phyloP scores from a whole-genome alignment of 35 echinoderm and acorn worm genomes.

The Lytechinus variegatus region DNA sequence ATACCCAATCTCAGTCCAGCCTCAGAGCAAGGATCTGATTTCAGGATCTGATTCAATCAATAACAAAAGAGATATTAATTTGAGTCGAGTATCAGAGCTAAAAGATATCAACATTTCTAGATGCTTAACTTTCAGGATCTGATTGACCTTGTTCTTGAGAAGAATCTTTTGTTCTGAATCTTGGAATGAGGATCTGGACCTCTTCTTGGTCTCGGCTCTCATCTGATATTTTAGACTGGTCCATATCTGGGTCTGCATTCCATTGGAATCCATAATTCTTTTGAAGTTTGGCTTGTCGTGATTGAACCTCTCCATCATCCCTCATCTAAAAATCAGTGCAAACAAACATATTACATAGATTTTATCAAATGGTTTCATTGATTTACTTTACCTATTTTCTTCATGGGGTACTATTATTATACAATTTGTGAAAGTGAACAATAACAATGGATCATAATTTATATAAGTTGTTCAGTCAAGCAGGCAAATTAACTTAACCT shows the following conservation, averaged over 20 bases:
- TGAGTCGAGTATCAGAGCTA: neutral
- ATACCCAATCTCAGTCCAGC: no score
- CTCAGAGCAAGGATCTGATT: no score
- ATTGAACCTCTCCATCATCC: neutral
- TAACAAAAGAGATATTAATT: neutral
- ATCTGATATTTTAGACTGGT: constrained; percentile 6
- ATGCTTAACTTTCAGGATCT: constrained; percentile 1
- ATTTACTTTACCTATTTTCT: no score
- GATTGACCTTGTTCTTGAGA: neutral
- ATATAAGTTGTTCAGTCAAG: no score
- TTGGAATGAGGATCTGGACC: constrained; percentile 10
- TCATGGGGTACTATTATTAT: no score
- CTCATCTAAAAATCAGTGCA: constrained; percentile 3
- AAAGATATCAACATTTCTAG: neutral
- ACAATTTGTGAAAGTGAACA: no score
- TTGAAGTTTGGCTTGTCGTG: neutral
- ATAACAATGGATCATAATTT: no score
- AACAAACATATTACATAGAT: neutral
- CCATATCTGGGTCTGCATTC: constrained; percentile 1
- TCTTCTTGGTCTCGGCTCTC: neutral
- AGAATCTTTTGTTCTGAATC: neutral
- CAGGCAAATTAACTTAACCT: no score
- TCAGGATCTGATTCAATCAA: no score
- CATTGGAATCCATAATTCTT: constrained; percentile 39
- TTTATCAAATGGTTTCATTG: no score